Base-by-base conservation (phyloP, 2,797 vertebrate genomes). In the Anniella stebbinsi region DNA sequence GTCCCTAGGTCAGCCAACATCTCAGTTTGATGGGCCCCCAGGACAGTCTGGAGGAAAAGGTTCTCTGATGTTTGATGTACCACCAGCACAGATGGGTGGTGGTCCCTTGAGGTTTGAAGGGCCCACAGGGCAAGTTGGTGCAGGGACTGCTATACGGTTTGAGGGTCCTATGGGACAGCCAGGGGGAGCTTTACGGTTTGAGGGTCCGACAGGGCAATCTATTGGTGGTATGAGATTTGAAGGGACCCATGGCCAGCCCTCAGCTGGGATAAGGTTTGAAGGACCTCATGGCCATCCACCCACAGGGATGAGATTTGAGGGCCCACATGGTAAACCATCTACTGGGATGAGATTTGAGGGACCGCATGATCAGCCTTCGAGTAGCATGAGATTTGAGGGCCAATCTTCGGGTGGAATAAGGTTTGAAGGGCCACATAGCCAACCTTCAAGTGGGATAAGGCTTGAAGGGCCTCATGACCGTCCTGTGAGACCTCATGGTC, bases 341-440 rank as follows among this genome's bases (percentile, higher is more conserved):
- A 96, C 96, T 60, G 95, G 96, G 76, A 90, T 98, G 21, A 97
- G 98, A 76, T 99, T 98, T 93, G 98, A 99, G 21, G 98, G 97
- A 7, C 96, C 97, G 0, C 96, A 95, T 51, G 97, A 96, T 87
- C 97, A 97, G 76, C 97, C 96, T 33, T 94, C 97, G 81, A 91
- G 96, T 48, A 91, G 94, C 6, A 98, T 98, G 88, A 97, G 98
- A 10, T 99, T 98, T 94, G 98, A 98, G 75, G 97, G 97, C 78
- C 98, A 98, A n/a, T 96, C 97, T 89, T 96, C 98, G 87, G 84
- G 98, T 97, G 83, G 97, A 96, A 98, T 98, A 93, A 97, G 98
- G 21, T 99, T 98, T 95, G 98, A 99, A 0, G 97, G 96, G 2
- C 95, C 97, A 28, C 98, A 98, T 51, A 96, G 96, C 45, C 97